Evolutionary conservation across 2,888 invertebrate genomes (phyloP), one percentile per base, ranked within the genome.

Genomic region (Lasioglossum vierecki): DNA sequence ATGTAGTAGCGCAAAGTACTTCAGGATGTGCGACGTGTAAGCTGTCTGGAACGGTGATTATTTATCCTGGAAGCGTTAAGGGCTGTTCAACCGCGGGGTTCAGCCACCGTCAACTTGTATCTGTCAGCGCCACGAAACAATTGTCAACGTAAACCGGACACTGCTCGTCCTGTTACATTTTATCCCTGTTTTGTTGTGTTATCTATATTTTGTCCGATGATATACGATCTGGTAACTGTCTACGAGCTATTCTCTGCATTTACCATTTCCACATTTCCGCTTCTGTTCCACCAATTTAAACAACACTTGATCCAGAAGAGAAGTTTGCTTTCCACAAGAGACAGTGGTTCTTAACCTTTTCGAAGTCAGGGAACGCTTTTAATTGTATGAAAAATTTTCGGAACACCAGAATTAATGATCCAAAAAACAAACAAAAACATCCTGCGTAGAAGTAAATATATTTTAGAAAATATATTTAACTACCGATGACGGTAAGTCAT

Each of bases 51-150:
- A 22, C 68, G 68, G 68, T 68, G 68, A 68, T 68, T 39, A 68
- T 68, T 68, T 68, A 68, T 68, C 68, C 39, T 39, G 68, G 68
- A 35, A 68, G 18, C 22, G 39, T 68, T 68, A 68, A 39, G 68
- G 39, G 39, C 68, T 22, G 68, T 68, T 68, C 68, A 68, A 30
- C 68, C 30, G 15, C 68, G 35, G 35, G 4, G 39, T 68, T 68
- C 68, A 39, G 18, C 68, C 9, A 68, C 39, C 39, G 39, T 22
- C 68, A 9, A 35, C 39, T 39, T 68, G 68, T 68, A 68, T 68
- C 68, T 68, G 68, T 39, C 68, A 68, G 39, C 68, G 68, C 35
- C 68, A 68, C 39, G 68, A 68, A 39, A 68, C 68, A 68, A 68
- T 68, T 39, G 68, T 39, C 68, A 68, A 39, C 68, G 35, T 39